Evolutionary conservation across 2,797 vertebrate species (phyloP).

Genomic region (Varecia variegata): DNA sequence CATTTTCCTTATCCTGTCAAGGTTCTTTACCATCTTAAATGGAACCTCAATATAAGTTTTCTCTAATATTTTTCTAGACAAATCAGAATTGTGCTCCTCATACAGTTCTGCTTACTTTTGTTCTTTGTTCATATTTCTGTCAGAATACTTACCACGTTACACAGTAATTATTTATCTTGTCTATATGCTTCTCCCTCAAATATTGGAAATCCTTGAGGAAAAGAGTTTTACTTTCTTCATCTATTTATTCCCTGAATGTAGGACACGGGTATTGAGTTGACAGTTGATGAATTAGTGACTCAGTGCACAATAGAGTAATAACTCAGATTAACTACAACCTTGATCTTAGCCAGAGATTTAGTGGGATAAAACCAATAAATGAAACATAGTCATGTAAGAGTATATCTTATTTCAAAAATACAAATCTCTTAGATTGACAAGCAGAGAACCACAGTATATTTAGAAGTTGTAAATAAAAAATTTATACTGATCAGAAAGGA

Average conservation of each 20-base stretch:
- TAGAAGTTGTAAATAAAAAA: conserved; percentile 7
- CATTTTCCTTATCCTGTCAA: not conserved
- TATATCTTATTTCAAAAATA: conserved; percentile 17
- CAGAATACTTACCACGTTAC: not conserved
- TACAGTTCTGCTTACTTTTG: not conserved
- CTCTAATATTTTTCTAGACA: not conserved
- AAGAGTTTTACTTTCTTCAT: not conserved
- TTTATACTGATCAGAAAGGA: not conserved
- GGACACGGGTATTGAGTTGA: not conserved
- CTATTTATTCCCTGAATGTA: not conserved
- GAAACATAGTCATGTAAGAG: not conserved
- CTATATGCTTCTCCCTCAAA: not conserved
- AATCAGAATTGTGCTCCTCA: not conserved
- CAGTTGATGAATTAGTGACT: not conserved
- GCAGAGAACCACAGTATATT: not conserved
- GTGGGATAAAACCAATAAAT: not conserved
- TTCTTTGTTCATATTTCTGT: not conserved
- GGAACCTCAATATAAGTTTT: not conserved
- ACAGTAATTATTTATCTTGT: not conserved
- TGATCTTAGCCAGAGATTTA: not conserved
- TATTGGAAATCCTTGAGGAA: not conserved
- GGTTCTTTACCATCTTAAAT: not conserved
- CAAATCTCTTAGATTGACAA: not conserved
- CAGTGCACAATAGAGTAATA: not conserved
- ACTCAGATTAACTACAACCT: not conserved